A percentile compares a stretch with the other conserved stretches of the same genome.
Evolutionary conservation across 2,797 vertebrate genomes (phyloP).

Genomic region (Typhlichthys subterraneus): DNA sequence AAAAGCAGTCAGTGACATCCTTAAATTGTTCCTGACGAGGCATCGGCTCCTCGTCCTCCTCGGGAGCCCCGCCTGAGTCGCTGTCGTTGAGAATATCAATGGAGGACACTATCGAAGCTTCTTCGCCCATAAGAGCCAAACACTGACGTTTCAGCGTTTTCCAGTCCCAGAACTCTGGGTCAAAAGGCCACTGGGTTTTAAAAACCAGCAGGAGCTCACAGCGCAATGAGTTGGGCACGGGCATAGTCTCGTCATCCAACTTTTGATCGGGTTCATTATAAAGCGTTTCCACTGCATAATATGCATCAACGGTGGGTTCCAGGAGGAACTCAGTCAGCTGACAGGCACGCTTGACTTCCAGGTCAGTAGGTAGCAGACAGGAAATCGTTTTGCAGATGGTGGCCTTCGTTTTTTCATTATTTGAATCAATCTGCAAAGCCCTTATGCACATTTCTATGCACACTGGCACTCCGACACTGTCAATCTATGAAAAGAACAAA

Average conservation of each 20-base stretch:
- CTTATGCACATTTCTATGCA: slow-evolving; percentile 94
- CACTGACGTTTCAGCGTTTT: slow-evolving; percentile 95
- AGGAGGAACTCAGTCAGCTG: slow-evolving; percentile 96
- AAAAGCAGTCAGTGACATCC: slow-evolving; percentile 78
- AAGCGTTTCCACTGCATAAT: slow-evolving; percentile 94
- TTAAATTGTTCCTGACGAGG: slow-evolving; percentile 73
- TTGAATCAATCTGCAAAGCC: slow-evolving; percentile 89
- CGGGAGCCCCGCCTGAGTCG: slow-evolving; percentile 82
- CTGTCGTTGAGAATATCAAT: slow-evolving; percentile 94
- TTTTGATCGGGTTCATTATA: slow-evolving; percentile 99
- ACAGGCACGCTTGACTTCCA: slow-evolving; percentile 96
- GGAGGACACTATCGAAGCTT: slow-evolving; percentile 96
- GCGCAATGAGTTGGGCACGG: slow-evolving; percentile 93
- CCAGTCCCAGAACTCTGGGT: slow-evolving; percentile 99
- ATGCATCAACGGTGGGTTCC: slow-evolving; percentile 95
- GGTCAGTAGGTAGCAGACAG: slow-evolving; percentile 90
- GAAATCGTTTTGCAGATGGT: slow-evolving; percentile 97
- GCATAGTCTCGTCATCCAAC: slow-evolving; percentile 91
- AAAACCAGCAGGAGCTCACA: slow-evolving; percentile 95
- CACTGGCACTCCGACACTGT: slow-evolving; percentile 85
- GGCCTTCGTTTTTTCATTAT: slow-evolving; percentile 87
- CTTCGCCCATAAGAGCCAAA: slow-evolving; percentile 94
- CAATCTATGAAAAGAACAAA: slow-evolving; percentile 61
- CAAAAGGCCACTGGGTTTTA: slow-evolving; percentile 98
- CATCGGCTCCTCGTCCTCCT: slow-evolving; percentile 64